Conservation (phyloP, 1,140 invertebrate species). For the Drosophila melanogaster region Release_6_plus_ISO1_MT NT_033779.5:3518001-3518500, state of each 20-base stretch:
- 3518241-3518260: slow-evolving; percentile 59
- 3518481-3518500: slow-evolving; percentile 28
- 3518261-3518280: slow-evolving; percentile 24
- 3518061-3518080: slow-evolving; percentile 91
- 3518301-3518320: slow-evolving; percentile 78
- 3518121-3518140: slow-evolving; percentile 90
- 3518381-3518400: slow-evolving; percentile 74
- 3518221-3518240: slow-evolving; percentile 70
- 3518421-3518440: slow-evolving; percentile 72
- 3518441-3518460: slow-evolving; percentile 24
- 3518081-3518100: slow-evolving; percentile 89
- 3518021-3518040: slow-evolving; percentile 89
- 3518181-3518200: slow-evolving; percentile 87
- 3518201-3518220: slow-evolving; percentile 69
- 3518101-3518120: slow-evolving; percentile 90
- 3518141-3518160: slow-evolving; percentile 89
- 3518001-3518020: slow-evolving; percentile 92
- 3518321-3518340: slow-evolving; percentile 76
- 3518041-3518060: slow-evolving; percentile 90
- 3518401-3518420: slow-evolving; percentile 70
- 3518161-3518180: slow-evolving; percentile 88
- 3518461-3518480: neutral
- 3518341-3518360: slow-evolving; percentile 70
- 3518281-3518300: slow-evolving; percentile 70
- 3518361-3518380: slow-evolving; percentile 80